Base-by-base conservation (phyloP, 2,797 vertebrate genomes). In the Austrolebias charrua region DNA sequence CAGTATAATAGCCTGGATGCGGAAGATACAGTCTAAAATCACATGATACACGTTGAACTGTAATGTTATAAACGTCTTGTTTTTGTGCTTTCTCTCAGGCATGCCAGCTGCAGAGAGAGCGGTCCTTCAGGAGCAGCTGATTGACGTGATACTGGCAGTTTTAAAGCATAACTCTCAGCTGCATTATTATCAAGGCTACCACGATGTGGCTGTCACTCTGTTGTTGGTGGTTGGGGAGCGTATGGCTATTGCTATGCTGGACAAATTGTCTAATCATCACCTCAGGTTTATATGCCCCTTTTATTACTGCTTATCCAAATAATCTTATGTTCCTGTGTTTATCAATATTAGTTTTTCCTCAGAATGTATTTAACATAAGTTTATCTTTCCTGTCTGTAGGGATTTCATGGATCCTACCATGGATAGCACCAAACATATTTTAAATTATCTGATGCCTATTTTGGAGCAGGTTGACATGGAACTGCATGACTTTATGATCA, bases 381-480 rank as follows among this genome's bases (percentile, higher is more conserved):
- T 8, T 53, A 2, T 60, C 33, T 12, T 65, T 19, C 71, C 6
- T 54, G 13, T 45, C 16, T 61, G 14, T 60, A 95, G 94, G 85
- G 94, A 95, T 78, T 95, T 95, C 73, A 95, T 95, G 94, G 94
- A 95, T 78, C 92, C 92, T 14, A 95, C 94, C 29, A 94, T 95
- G 94, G 93, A 95, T 86, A 92, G 91, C 71, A 95, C 94, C 8
- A 94, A 94, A 67, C 93, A 94, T 75, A 93, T 95, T 65, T 85
- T 95, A 57, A 94, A 94, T 80, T 94, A 94, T 71, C 83, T 95
- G 79, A 93, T 95, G 93, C 94, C 94, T 3, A 88, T 95, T 55
- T 79, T 95, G 76, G 90, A 93, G 54, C 89, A 89, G 52, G 92
- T 94, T 6, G 92, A 94, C 66, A 51, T 58, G 29, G 90, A 88